These are phyloP conservation scores for Andrena trimmerana DNA, from an alignment of 2,888 invertebrate genomes.

Conservation along the genomic window DNA sequence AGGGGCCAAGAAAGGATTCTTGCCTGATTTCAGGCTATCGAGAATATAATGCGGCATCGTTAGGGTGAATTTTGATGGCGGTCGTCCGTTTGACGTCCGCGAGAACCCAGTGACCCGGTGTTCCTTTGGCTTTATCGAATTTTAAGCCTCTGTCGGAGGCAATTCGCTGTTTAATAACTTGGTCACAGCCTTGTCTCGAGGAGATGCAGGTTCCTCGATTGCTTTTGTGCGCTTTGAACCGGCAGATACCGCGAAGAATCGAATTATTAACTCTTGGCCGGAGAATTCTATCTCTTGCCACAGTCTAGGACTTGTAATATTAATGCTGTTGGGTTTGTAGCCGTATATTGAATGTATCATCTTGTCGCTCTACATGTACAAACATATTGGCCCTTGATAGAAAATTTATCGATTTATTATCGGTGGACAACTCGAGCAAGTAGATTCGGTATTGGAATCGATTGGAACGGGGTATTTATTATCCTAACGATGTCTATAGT, in stretches of 20 bases:
- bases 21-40: slow-evolving; percentile 40
- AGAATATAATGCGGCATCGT: slow-evolving; percentile 37
- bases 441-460: too few species aligned
- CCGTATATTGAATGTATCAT: not conserved
- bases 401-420: too few species aligned
- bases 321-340: not conserved
- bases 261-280: slow-evolving; percentile 39
- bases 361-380: not conserved
- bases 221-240: slow-evolving; percentile 23
- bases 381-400: not conserved
- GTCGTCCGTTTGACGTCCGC: slow-evolving; percentile 38
- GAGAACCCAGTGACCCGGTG: slow-evolving; percentile 42
- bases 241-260: not conserved
- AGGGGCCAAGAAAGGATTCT: slow-evolving; percentile 9
- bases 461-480: not conserved
- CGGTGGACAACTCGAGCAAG: too few species aligned
- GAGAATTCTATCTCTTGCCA: slow-evolving; percentile 16
- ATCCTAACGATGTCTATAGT: not conserved
- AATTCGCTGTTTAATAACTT: slow-evolving; percentile 60
- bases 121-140: slow-evolving; percentile 52
- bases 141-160: slow-evolving; percentile 42
- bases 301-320: not conserved
- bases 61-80: slow-evolving; percentile 48
- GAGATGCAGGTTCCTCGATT: slow-evolving; percentile 35
- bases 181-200: slow-evolving; percentile 36